phyloP scores from a whole-genome alignment of 1,140 invertebrate species.

The Matsumurasca onukii region DNA sequence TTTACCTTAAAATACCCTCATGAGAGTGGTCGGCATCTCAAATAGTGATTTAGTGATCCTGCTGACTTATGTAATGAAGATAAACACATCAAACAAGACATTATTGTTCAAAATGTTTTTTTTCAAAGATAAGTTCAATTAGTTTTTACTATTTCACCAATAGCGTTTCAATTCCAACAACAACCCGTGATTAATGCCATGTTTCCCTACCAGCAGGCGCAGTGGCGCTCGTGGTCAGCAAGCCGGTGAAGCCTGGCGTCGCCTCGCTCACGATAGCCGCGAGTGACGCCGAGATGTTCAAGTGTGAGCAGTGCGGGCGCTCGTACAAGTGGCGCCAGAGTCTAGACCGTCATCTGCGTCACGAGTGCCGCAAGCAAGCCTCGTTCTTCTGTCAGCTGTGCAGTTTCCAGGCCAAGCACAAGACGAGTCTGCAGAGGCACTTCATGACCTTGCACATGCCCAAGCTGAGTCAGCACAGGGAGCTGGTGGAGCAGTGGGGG shows the following conservation, averaged over 20 bases:
- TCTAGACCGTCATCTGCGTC: constrained; percentile 53
- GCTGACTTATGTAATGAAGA: no score
- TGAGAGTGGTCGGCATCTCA: no score
- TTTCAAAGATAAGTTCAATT: no score
- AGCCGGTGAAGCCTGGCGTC: constrained; percentile 5
- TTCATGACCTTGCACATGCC: constrained; percentile 31
- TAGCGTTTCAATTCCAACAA: no score
- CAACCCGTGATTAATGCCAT: no score
- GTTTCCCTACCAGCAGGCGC: background rate
- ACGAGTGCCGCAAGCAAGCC: constrained; percentile 52
- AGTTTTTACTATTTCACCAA: no score
- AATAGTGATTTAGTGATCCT: no score
- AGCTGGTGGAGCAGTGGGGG: background rate
- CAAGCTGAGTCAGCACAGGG: background rate
- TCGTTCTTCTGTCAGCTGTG: constrained; percentile 53
- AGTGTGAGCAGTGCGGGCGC: constrained; percentile 41
- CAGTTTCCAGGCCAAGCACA: constrained; percentile 40
- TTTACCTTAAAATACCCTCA: no score
- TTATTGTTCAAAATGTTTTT: no score
- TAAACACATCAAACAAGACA: no score
- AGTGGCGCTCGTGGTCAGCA: background rate
- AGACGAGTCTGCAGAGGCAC: constrained; percentile 30
- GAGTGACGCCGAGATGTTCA: constrained; percentile 10
- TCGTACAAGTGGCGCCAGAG: constrained; percentile 47
- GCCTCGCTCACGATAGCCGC: background rate